Percentiles rank a stretch among this genome's conserved stretches.
Conservation (phyloP, 2,888 invertebrate genomes). For the Syrista parreyssii region DNA sequence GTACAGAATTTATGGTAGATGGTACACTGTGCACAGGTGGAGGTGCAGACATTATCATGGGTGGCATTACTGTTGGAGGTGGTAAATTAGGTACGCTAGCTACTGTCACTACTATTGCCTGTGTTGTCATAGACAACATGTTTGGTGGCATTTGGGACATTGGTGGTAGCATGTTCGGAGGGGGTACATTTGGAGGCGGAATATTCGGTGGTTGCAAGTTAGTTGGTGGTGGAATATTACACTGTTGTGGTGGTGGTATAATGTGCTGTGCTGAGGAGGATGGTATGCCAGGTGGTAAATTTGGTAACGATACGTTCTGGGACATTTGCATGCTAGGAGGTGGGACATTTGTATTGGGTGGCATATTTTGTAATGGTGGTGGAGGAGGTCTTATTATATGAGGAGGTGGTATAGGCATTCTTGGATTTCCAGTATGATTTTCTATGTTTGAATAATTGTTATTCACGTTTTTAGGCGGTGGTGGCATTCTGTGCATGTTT, state of each 20-base stretch:
- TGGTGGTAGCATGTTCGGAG: constrained; percentile 49
- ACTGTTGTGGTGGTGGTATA: constrained; percentile 38
- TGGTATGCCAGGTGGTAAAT: constrained; percentile 66
- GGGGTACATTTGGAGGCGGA: constrained; percentile 51
- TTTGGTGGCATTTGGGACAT: constrained; percentile 59
- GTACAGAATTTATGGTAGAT: constrained; percentile 53
- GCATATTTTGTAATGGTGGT: constrained; percentile 43
- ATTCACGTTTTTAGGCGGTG: constrained; percentile 37
- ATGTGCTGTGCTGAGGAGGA: constrained; percentile 48
- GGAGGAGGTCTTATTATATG: constrained; percentile 26
- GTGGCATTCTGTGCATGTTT: constrained; percentile 30
- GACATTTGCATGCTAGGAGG: constrained; percentile 54
- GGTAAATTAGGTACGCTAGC: constrained; percentile 51
- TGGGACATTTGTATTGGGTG: constrained; percentile 60
- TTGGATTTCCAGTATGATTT: constrained; percentile 41
- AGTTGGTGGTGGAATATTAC: constrained; percentile 34
- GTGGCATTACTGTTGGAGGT: constrained; percentile 52
- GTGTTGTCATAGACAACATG: constrained; percentile 48
- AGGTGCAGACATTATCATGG: constrained; percentile 55
- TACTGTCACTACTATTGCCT: constrained; percentile 50
- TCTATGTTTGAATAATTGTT: constrained; percentile 44
- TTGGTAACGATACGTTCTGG: constrained; percentile 61
- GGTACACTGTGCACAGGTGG: constrained; percentile 51
- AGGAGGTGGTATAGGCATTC: constrained; percentile 51
- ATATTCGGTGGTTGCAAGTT: constrained; percentile 44